Percentiles rank a stretch among this genome's conserved stretches.
Evolutionary conservation across 2,797 vertebrate genomes (phyloP).

Genomic region (Rousettus madagascariensis): DNA sequence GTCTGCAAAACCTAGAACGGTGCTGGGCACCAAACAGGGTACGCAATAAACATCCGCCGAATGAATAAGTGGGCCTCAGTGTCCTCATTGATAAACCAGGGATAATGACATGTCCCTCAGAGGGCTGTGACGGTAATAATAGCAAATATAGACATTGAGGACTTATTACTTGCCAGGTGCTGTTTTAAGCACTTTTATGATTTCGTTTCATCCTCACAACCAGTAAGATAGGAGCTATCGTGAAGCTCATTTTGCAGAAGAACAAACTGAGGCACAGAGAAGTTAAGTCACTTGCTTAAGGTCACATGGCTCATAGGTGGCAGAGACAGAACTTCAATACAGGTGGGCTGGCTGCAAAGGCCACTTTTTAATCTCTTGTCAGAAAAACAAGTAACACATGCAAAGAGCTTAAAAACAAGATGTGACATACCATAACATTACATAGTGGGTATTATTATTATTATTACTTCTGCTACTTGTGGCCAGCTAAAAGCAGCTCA

Average conservation of each 20-base stretch:
- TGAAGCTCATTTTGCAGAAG: neutral
- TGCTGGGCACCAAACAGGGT: neutral
- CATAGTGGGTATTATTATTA: neutral
- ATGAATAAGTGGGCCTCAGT: neutral
- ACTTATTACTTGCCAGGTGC: neutral
- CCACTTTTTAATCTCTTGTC: neutral
- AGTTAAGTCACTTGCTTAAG: neutral
- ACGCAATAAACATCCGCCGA: no score
- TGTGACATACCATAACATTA: neutral
- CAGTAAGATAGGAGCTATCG: neutral
- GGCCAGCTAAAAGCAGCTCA: neutral
- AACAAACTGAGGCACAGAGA: neutral
- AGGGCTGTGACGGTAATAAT: neutral
- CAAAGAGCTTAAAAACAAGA: neutral
- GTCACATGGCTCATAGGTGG: neutral
- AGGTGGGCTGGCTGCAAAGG: neutral
- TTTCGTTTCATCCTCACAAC: neutral
- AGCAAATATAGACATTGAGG: neutral
- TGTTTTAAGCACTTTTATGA: neutral
- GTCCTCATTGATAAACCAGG: neutral
- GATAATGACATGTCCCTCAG: neutral
- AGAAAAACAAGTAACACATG: neutral
- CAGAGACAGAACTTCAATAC: neutral
- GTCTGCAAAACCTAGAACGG: neutral
- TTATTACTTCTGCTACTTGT: no score